These are phyloP conservation scores for Argynnis bischoffii DNA, from an alignment of 2,888 invertebrate genomes.

Conservation along the genomic window DNA sequence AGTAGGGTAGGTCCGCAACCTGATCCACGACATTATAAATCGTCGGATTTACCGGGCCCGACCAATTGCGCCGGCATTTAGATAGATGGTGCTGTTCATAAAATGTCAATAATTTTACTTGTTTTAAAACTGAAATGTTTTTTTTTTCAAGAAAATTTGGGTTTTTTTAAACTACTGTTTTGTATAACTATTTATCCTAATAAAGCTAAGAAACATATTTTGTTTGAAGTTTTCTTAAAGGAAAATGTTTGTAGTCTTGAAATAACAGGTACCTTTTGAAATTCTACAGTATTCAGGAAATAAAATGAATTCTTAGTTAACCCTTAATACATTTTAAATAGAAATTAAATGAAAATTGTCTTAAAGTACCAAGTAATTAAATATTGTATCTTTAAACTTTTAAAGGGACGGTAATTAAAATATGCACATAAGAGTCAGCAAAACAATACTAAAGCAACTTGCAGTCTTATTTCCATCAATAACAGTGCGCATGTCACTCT, in stretches of 20 bases:
- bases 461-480: conserved; percentile 62
- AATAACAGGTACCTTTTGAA: too few relatives aligned
- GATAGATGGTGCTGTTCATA: conserved; percentile 36
- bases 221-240: too few relatives aligned
- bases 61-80: conserved; percentile 46
- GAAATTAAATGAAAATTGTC: too few relatives aligned
- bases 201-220: too few relatives aligned
- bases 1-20: conserved; percentile 55
- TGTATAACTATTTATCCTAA: too few relatives aligned
- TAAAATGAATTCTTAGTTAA: too few relatives aligned
- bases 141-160: background rate
- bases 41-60: conserved; percentile 44
- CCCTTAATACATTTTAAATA: too few relatives aligned
- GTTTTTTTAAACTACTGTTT: background rate
- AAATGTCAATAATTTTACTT: background rate
- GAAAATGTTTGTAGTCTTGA: too few relatives aligned
- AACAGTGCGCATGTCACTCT: conserved; percentile 75
- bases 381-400: background rate
- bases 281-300: too few relatives aligned
- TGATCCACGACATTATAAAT: conserved; percentile 55
- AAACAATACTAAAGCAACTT: conserved; percentile 8
- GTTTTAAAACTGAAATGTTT: background rate
- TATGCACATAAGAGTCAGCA: background rate
- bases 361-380: background rate
- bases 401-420: background rate